phyloP scores from a whole-genome alignment of 2,888 invertebrate genomes.

The Idaea aversata region DNA sequence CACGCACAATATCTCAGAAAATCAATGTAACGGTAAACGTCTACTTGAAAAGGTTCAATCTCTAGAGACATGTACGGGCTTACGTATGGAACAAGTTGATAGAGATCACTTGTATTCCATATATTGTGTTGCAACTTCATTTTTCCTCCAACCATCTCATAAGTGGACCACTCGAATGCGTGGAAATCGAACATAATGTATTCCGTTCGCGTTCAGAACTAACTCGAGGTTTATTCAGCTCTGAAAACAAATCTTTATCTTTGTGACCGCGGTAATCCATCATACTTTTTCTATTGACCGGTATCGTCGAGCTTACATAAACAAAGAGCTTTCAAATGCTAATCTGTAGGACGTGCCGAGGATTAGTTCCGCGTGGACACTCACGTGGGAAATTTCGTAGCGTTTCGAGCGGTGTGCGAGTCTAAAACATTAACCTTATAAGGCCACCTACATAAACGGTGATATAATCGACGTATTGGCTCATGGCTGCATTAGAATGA shows the following conservation, averaged over 20 bases:
- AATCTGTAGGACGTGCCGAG: conserved; percentile 70
- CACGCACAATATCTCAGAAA: background rate
- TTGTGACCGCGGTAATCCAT: conserved; percentile 69
- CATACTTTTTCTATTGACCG: conserved; percentile 75
- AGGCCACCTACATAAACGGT: conserved; percentile 76
- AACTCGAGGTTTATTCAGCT: conserved; percentile 69
- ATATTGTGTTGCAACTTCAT: conserved; percentile 43
- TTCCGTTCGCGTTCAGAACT: conserved; percentile 67
- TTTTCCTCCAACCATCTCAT: conserved; percentile 43
- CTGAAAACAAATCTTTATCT: conserved; percentile 75
- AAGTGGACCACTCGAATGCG: conserved; percentile 43
- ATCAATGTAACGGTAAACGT: conserved; percentile 33
- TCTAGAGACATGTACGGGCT: conserved; percentile 41
- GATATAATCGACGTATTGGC: conserved; percentile 71
- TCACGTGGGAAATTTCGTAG: conserved; percentile 61
- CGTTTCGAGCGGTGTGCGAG: conserved; percentile 23
- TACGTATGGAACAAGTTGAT: conserved; percentile 36
- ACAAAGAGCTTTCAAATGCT: conserved; percentile 77
- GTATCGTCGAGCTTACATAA: conserved; percentile 70
- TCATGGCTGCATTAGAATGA: conserved; percentile 54
- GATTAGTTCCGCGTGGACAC: conserved; percentile 65
- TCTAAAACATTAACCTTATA: conserved; percentile 77
- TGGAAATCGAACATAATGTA: conserved; percentile 52
- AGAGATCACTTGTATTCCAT: conserved; percentile 36
- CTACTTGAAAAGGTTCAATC: conserved; percentile 40